Evolutionary conservation across 2,888 invertebrate genomes (phyloP).

Genomic region (Priocnemis perturbator): DNA sequence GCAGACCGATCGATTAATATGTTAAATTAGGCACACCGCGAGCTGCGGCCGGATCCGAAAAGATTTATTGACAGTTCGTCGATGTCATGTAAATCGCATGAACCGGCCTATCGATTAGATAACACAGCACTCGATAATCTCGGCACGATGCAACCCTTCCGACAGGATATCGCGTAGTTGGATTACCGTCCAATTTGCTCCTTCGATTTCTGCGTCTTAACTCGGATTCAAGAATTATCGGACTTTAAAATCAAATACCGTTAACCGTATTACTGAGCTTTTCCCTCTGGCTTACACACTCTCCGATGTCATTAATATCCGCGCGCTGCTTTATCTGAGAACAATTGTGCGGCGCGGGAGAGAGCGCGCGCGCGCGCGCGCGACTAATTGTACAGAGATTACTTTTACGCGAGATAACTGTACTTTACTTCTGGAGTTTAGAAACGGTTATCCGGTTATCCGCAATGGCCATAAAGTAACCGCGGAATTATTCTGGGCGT

Average conservation of each 20-base stretch:
- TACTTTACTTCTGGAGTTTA: too few relatives aligned
- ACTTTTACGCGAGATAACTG: too few relatives aligned
- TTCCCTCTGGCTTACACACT: slow-evolving; percentile 21
- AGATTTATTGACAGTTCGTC: slow-evolving; percentile 22
- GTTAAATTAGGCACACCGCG: background rate
- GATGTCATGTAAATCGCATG: slow-evolving; percentile 20
- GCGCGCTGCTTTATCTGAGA: slow-evolving; percentile 4
- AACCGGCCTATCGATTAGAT: slow-evolving; percentile 31
- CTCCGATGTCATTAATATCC: slow-evolving; percentile 16
- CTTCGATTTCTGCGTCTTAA: slow-evolving; percentile 24
- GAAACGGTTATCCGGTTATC: too few relatives aligned
- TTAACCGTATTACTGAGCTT: slow-evolving; percentile 19
- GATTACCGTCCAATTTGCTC: slow-evolving; percentile 29
- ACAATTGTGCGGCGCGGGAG: background rate
- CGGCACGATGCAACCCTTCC: slow-evolving; percentile 19
- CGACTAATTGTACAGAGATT: too few relatives aligned
- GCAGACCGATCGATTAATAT: background rate
- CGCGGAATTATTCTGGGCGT: too few relatives aligned
- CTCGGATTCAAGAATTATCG: slow-evolving; percentile 24
- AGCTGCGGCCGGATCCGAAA: background rate
- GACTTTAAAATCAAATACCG: slow-evolving; percentile 21
- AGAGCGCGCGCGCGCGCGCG: too few relatives aligned
- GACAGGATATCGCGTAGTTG: slow-evolving; percentile 25
- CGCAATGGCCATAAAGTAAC: too few relatives aligned
- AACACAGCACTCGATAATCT: slow-evolving; percentile 35